phyloP scores from a whole-genome alignment of 1,140 invertebrate genomes.

The Ladona fulva region DNA sequence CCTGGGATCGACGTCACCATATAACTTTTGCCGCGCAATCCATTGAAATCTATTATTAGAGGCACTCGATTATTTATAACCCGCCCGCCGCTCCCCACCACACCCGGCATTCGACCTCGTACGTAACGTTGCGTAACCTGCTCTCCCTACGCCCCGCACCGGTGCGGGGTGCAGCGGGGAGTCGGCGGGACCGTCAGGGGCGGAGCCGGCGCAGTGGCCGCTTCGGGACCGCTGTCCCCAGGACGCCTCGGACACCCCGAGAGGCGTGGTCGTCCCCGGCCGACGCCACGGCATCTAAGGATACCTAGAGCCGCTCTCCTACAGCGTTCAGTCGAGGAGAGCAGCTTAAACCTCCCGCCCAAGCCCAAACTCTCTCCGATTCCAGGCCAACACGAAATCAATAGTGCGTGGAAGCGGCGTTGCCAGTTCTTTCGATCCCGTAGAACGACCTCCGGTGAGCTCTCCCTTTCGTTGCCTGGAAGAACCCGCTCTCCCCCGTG shows the following conservation, averaged over 20 bases:
- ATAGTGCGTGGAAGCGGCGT: slow-evolving; percentile 1
- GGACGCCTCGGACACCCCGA: no score
- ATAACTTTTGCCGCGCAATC: no score
- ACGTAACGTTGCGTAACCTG: neutral
- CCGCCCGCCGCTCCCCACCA: neutral
- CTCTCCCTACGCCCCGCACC: neutral
- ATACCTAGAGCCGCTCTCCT: no score
- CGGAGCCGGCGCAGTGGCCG: neutral
- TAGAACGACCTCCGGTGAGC: neutral
- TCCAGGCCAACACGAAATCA: neutral
- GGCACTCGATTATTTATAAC: neutral
- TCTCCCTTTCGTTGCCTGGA: neutral
- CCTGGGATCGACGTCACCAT: no score
- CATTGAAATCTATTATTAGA: no score
- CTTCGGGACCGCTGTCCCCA: neutral
- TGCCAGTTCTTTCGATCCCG: neutral
- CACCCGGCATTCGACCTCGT: neutral
- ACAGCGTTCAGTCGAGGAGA: neutral
- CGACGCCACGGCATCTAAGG: no score
- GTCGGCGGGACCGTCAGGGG: neutral
- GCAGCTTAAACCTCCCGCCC: neutral
- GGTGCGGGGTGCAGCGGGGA: neutral
- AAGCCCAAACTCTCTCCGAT: neutral
- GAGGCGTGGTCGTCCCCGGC: no score
- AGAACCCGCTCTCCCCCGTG: neutral